Base-by-base conservation (phyloP, 2,888 invertebrate genomes). In the Drosophila longiperda region DNA sequence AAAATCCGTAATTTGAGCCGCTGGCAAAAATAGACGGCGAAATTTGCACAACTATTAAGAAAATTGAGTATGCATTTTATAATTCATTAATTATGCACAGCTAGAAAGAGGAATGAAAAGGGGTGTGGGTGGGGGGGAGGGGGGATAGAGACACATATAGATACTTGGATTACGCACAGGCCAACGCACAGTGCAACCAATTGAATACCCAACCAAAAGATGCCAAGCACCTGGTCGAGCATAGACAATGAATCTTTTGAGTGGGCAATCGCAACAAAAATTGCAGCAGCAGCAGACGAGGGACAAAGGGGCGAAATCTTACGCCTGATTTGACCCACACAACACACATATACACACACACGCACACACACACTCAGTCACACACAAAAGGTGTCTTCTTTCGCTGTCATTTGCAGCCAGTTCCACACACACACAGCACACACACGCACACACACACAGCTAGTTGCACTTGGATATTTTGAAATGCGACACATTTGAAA, bases 61-160 rank as follows among this genome's bases (percentile, higher is more conserved):
- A 84, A 87, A 87, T 81, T 82, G 69, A 60, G 75, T 64, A 80
- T 87, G 88, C 88, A 90, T 91, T 91, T 91, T 89, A 90, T 90
- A 90, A 80, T 90, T 89, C 75, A 91, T 91, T 91, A 91, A 91
- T 90, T 91, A 90, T 91, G 91, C 89, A 90, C 81, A 82, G 50
- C 71, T 29, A 29, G 29, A 29, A 29, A 29, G 1, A 29, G 5
- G 29, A 58, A 67, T 54, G 42, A 65, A 70, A 26, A 65, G 50
- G 55, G 26, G 20, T 1, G 20, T 1, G 26, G 1, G 29, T 23
- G 45, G 32, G 59, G 49, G 65, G 45, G 69, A 40, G 55, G 48
- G 54, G 17, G 6, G 5, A 17, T 49, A 42, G 48, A 6, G 29
- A 50, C 6, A n/a, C n/a, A 50, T 49, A 49, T 52, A 20, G 32